Base-by-base conservation (phyloP, 1,140 invertebrate genomes). In the Catajapyx aquilonaris region DNA sequence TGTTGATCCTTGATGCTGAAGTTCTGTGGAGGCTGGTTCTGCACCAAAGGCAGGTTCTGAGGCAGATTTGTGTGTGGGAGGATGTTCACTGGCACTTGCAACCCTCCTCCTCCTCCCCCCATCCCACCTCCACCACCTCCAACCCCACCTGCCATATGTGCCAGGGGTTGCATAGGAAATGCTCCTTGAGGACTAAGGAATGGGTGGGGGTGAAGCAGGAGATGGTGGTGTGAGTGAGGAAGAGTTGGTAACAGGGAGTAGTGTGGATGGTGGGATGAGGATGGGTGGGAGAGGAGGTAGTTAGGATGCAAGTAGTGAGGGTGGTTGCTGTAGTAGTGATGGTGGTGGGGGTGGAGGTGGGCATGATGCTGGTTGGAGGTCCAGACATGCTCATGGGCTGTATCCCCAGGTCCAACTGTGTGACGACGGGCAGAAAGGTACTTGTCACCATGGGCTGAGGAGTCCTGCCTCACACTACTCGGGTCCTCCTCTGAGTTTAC, bases 1-100 rank as follows among this genome's bases (percentile, higher is more conserved):
- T 94, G 83, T 48, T 88, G 85, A 61, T 94, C 85, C 53, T 91
- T 90, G 39, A 86, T 76, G 48, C 77, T 78, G 55, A 85, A 81
- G 60, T 81, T 81, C 47, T 81, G 74, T 5, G 75, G 76, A 30
- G 73, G 73, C 42, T 78, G 71, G 54, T 79, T 71, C 48, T 76
- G 71, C 22, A 80, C 61, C 42, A 76, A 59, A 33, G 77, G 76
- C 51, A 81, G 60, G 56, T 80, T 76, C 41, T 76, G 64, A 25
- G 77, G 73, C 37, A 79, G 63, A 62, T 77, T 71, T 20, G 61
- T 66, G 46, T 71, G 60, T 20, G 69, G 70, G 15, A 71, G 52
- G 17, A 65, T 52, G 35, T 51, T 51, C 23, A 62, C 52, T 16
- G 41, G 19, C 11, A 38, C 32, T 42, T 38, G 25, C 20, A 44